Percentiles rank a stretch among this genome's conserved stretches.
Conservation (phyloP, 1,140 invertebrate species). For the Bombus pyrosoma region DNA sequence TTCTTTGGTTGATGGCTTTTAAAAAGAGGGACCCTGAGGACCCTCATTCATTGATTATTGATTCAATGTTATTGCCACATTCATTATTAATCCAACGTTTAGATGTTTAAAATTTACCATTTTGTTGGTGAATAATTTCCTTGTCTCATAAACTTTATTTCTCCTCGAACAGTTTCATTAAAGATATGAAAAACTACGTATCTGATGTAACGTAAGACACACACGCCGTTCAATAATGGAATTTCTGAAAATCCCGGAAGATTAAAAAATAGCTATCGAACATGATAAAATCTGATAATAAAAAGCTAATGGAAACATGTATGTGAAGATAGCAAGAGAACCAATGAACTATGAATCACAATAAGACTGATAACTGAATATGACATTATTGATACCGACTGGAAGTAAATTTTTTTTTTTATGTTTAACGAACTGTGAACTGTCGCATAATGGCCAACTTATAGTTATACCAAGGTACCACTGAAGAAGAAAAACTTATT, state of each 20-base stretch:
- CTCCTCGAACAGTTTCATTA: not conserved
- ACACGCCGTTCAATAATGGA: too few species aligned
- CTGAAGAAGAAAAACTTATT: too few species aligned
- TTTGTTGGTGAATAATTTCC: not conserved
- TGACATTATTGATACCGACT: too few species aligned
- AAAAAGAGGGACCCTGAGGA: not conserved
- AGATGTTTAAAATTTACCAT: too few species aligned
- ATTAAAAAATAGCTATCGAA: not conserved
- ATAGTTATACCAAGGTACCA: too few species aligned
- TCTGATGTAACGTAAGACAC: not conserved
- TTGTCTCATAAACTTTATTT: too few species aligned
- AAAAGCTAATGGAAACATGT: not conserved
- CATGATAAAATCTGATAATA: not conserved
- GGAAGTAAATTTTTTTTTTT: not conserved
- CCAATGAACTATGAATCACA: not conserved
- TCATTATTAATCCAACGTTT: not conserved
- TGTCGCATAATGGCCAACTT: not conserved
- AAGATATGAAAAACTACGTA: not conserved
- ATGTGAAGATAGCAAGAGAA: not conserved
- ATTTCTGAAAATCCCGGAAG: not conserved
- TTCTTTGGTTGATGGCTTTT: not conserved
- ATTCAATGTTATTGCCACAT: not conserved
- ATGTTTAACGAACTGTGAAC: not conserved
- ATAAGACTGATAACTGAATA: constrained; percentile 5
- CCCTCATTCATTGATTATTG: not conserved